Evolutionary conservation across 2,113 vertebrate genomes (phyloP), one percentile per base, ranked within the genome.

Genomic region (Lepus timidus): DNA sequence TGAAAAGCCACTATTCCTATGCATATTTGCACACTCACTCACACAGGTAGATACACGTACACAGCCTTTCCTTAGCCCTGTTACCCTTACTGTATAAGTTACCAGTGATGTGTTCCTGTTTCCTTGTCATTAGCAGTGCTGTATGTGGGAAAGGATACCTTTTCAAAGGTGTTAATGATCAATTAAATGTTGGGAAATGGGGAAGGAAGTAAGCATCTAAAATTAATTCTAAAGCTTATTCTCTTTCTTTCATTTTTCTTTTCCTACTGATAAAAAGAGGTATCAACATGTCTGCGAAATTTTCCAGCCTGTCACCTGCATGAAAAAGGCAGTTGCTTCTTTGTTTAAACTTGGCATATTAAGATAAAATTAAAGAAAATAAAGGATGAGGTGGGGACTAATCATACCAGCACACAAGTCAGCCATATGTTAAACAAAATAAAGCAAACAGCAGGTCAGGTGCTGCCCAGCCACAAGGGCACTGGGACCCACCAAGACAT

Each of bases 181-280:
- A 92, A 71, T 80, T 71, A 93, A 67, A 87, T 84, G n/a, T 61
- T 79, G 74, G 44, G 25, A 36, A 73, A 17, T 86, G 33, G 49
- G 71, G n/a, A 92, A 78, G 22, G 23, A 78, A 33, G 27, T 92
- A 55, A 81, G 23, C 39, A 2, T 74, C 44, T 90, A 64, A 86
- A 95, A 85, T 33, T 76, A 84, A 84, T 91, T 94, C 61, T 27
- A 68, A 90, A 82, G 29, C 5, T 70, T 58, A 19, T 19, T 58
- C 55, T 58, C 55, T 58, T 16, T 58, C 55, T 17, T 76, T 70
- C 64, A 16, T 76, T 36, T 14, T 33, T 73, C 20, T 61, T 80
- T 93, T n/a, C 29, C 58, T 93, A 81, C 44, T 90, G 81, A 87
- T 96, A 89, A 95, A 44, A 71, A 81, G n/a, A 83, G 2, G 13